Base-by-base conservation (phyloP, 2,113 vertebrate genomes). In the Myotis yumanensis region DNA sequence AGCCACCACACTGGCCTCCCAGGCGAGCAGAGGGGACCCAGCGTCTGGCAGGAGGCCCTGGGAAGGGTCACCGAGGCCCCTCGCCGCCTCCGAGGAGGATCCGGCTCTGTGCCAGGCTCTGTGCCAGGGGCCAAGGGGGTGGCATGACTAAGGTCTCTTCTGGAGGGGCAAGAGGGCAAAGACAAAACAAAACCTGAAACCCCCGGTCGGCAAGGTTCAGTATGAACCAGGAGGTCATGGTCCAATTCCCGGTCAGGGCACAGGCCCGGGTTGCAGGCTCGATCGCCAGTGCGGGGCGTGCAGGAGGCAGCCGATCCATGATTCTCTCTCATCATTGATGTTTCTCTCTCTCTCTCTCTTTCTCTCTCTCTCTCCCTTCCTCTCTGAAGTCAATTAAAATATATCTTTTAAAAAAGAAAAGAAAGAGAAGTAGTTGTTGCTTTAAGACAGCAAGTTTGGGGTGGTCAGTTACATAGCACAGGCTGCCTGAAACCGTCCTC, bases 81-180 rank as follows among this genome's bases (percentile, higher is more conserved):
- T 35, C 4, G 7, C n/a, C 6, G 20, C 52, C 8, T 72, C 23
- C 0, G 0, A 1, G 14, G 48, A 35, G 28, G 4, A 35, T 1
- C 1, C 11, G 2, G 22, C 51, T 40, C 12, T 0, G 7, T 0
- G 22, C 73, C 59, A 48, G n/a, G 11, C 62, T 80, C 18, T 11
- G 9, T 0, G 0, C 14, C 17, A 6, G 51, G 48, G 43, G 25
- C 28, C 4, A 3, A 64, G 32, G 37, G 18, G 8, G 40, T 8
- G 71, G 43, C 37, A 28, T 8, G 40, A 16, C 3, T 43, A 28
- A 73, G 71, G 71, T 73, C 71, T 25, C 71, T 43, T 73, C 71
- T 16, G 8, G 71, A 73, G 11, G 6, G 12, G 12, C 40, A 3
- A 46, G 40, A 28, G 40, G 71, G 11, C 71, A 43, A 73, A 15